Percentiles rank a stretch among this genome's conserved stretches.
phyloP scores from a whole-genome alignment of 2,888 invertebrate genomes.

The Lochmaea crataegi region DNA sequence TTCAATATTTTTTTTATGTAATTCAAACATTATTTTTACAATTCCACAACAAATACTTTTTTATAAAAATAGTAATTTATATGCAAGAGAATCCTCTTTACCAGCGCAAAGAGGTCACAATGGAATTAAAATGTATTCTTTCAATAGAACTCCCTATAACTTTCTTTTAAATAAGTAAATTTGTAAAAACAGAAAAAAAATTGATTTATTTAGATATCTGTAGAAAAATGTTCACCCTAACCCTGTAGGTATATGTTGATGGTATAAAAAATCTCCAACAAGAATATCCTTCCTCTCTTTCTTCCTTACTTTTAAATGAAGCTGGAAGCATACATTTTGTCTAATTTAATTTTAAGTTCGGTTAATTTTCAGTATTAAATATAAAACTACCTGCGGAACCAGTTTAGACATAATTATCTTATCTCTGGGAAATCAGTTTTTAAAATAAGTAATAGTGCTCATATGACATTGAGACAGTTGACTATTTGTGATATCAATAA shows the following conservation, averaged over 20 bases:
- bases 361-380: no score
- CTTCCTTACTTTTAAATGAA: no score
- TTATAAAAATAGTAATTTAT: constrained; percentile 30
- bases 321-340: no score
- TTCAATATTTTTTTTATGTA: constrained; percentile 21
- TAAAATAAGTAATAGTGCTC: no score
- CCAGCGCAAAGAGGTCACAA: neutral
- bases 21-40: constrained; percentile 8
- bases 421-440: no score
- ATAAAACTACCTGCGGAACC: no score
- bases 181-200: neutral
- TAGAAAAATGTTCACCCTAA: neutral
- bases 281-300: no score
- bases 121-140: constrained; percentile 13
- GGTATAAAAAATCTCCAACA: no score
- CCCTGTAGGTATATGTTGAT: neutral
- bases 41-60: constrained; percentile 19
- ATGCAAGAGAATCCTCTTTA: neutral
- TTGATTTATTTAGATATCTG: neutral
- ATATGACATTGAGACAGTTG: no score
- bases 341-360: no score
- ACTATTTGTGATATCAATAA: no score
- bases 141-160: neutral
- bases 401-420: no score
- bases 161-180: neutral